Evolutionary conservation across 2,888 invertebrate genomes (phyloP).

Genomic region (Agonum fuliginosum): DNA sequence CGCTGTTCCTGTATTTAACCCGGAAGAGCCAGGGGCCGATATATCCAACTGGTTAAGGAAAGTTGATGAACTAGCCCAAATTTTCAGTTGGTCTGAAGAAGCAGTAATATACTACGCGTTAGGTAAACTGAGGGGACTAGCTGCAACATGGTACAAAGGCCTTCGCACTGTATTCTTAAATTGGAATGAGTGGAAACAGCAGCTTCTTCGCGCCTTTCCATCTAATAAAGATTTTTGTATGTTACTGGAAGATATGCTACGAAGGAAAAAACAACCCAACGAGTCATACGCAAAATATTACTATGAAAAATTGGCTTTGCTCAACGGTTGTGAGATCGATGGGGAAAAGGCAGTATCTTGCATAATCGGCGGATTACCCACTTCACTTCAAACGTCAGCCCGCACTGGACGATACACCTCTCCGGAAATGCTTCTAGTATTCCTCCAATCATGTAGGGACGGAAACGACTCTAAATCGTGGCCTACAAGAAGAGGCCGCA

Average conservation of each 20-base stretch:
- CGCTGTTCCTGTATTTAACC: constrained; percentile 60
- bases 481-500: not conserved
- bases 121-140: too few species aligned
- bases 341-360: constrained; percentile 62
- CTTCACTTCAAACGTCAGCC: constrained; percentile 60
- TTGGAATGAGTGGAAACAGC: constrained; percentile 63
- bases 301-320: constrained; percentile 61
- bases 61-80: constrained; percentile 61
- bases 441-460: constrained; percentile 43
- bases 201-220: constrained; percentile 60
- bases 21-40: constrained; percentile 56
- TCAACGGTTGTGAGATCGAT: constrained; percentile 47
- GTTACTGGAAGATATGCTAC: constrained; percentile 61
- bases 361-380: not conserved
- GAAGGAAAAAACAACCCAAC: constrained; percentile 60
- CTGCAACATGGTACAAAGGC: too few species aligned
- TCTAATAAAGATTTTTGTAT: constrained; percentile 54
- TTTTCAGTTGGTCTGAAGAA: too few species aligned
- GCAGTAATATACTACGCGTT: too few species aligned
- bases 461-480: not conserved
- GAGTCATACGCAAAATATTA: constrained; percentile 62
- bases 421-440: constrained; percentile 59
- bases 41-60: constrained; percentile 60
- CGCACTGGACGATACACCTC: constrained; percentile 61
- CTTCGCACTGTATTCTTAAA: constrained; percentile 64